phyloP scores from a whole-genome alignment of 1,140 invertebrate species.

The Zeugodacus cucurbitae region DNA sequence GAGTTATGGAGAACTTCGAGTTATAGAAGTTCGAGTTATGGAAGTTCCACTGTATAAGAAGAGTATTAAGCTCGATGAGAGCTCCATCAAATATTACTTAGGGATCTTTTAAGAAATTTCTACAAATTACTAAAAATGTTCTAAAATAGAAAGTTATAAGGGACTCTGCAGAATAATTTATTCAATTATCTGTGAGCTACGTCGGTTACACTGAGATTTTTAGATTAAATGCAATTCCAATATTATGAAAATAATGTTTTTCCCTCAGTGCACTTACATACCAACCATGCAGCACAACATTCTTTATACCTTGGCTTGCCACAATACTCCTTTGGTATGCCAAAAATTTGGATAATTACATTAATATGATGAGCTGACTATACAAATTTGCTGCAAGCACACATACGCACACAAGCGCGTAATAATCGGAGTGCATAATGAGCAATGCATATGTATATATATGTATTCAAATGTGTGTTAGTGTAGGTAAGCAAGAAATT shows the following conservation, averaged over 20 bases:
- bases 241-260: neutral
- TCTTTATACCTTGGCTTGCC: neutral
- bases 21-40: too few species aligned
- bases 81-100: too few species aligned
- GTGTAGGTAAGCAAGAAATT: neutral
- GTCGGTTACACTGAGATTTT: too few species aligned
- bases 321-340: conserved; percentile 26
- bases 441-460: neutral
- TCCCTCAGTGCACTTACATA: neutral
- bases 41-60: too few species aligned
- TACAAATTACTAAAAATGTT: too few species aligned
- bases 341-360: conserved; percentile 37
- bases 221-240: neutral
- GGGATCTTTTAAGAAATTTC: too few species aligned
- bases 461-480: neutral
- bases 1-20: too few species aligned
- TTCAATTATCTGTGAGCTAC: too few species aligned
- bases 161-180: too few species aligned
- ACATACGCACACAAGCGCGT: neutral
- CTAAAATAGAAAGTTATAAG: too few species aligned
- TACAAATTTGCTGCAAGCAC: neutral
- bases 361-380: conserved; percentile 37
- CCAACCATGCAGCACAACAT: neutral
- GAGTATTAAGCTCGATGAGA: too few species aligned
- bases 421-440: neutral